Base-by-base conservation (phyloP, 2,888 invertebrate species). In the Diplolepis rosae region DNA sequence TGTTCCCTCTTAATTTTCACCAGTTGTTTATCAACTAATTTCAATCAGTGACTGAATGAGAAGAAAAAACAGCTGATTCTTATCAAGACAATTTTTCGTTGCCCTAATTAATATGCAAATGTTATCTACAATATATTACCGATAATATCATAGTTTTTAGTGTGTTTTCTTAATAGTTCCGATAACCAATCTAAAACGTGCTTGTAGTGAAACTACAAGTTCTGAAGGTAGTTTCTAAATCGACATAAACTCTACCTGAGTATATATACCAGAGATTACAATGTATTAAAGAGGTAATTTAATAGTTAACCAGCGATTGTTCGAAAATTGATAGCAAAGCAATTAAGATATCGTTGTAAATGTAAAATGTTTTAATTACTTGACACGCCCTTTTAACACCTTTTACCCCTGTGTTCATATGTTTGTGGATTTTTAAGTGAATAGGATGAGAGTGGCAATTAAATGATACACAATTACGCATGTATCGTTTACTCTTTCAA, bases 341-440 rank as follows among this genome's bases (percentile, higher is more conserved):
- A 66, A 72, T 77, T 74, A 76, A 77, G 77, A 77, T 77, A 72
- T 27, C 35, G 70, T 1, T 22, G 35, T 11, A 61, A 66, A 74
- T 65, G 74, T 72, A 65, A 72, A 74, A 61, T 65, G 54, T 68
- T 72, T 76, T 76, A 71, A 76, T 74, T 74, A 61, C 61, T 61
- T n/a, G 61, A 18, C 61, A 61, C 61, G 61, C 61, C 56, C 39
- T 61, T 27, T 13, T 39, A 35, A 18, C 24, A 56, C 13, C 22
- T 35, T 35, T 45, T 45, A 45, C 18, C 7, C 18, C 1, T 45
- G 7, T 45, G 45, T 18, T 45, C 2, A 15, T 39, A 61, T 4
- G n/a, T 35, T 24, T 61, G n/a, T 39, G n/a, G n/a, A n/a, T n/a
- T n/a, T n/a, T n/a, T n/a, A n/a, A n/a, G n/a, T n/a, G n/a, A n/a